Evolutionary conservation across 2,888 invertebrate genomes (phyloP).

Genomic region (Lobophora halterata): DNA sequence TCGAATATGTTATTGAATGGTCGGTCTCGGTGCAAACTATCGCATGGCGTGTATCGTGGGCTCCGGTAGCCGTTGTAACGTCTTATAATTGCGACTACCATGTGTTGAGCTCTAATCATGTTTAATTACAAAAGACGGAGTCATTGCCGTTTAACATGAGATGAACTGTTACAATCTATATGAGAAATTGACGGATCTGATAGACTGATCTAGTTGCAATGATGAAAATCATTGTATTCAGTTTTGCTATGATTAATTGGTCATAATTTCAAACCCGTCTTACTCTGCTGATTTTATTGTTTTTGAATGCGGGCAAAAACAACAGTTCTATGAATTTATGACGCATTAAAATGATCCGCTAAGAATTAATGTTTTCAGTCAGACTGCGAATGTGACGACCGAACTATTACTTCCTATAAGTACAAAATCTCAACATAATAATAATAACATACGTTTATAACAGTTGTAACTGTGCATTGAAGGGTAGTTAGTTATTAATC

Average conservation of each 20-base stretch:
- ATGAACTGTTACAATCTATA: constrained; percentile 74
- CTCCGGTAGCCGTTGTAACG: constrained; percentile 70
- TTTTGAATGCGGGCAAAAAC: no score
- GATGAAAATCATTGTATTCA: no score
- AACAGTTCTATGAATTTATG: no score
- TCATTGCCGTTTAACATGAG: constrained; percentile 78
- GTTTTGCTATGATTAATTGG: constrained; percentile 5
- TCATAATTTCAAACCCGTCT: constrained; percentile 5
- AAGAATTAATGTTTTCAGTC: no score
- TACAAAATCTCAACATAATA: no score
- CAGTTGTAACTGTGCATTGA: constrained; percentile 35
- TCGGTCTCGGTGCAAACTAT: constrained; percentile 57
- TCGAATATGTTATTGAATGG: constrained; percentile 57
- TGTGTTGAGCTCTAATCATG: constrained; percentile 78
- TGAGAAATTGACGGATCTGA: constrained; percentile 63
- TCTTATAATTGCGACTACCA: constrained; percentile 74
- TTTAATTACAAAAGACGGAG: constrained; percentile 75
- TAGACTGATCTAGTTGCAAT: constrained; percentile 38
- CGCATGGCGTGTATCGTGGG: constrained; percentile 63
- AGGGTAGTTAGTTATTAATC: constrained; percentile 51
- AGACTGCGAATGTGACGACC: no score
- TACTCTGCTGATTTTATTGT: not conserved
- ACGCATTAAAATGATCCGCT: no score
- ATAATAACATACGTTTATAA: not conserved
- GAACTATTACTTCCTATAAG: no score